These are phyloP conservation scores for Drosophila serrata DNA, from an alignment of 1,140 invertebrate genomes.

Conservation along the genomic window DNA sequence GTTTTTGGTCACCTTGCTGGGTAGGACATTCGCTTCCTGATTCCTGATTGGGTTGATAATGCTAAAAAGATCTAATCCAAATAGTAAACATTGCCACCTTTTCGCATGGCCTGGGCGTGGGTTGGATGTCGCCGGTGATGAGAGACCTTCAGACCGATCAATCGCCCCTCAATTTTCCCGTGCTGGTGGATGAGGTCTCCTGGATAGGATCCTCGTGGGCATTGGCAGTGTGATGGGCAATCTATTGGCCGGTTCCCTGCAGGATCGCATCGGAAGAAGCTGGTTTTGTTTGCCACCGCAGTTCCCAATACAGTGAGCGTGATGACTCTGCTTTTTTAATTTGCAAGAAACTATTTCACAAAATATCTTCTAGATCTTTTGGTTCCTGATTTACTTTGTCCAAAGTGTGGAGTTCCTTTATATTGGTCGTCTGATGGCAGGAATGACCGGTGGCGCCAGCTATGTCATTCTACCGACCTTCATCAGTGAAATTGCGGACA, in stretches of 20 bases:
- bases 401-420: conserved; percentile 73
- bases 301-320: conserved; percentile 59
- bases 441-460: conserved; percentile 72
- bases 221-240: conserved; percentile 77
- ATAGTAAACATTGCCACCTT: conserved; percentile 85
- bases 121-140: conserved; percentile 85
- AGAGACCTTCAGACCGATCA: conserved; percentile 74
- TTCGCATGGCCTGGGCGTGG: conserved; percentile 84
- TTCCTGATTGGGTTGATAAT: neutral
- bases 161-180: conserved; percentile 65
- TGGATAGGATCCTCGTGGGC: conserved; percentile 77
- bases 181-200: conserved; percentile 64
- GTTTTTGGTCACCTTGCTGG: conserved; percentile 61
- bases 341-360: neutral
- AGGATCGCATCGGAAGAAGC: conserved; percentile 71
- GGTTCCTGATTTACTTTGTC: conserved; percentile 62
- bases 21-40: conserved; percentile 17
- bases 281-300: conserved; percentile 47
- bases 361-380: conserved; percentile 47
- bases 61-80: neutral
- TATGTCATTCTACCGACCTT: conserved; percentile 71
- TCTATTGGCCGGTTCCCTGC: conserved; percentile 50
- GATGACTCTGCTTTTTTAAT: neutral
- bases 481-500: conserved; percentile 76
- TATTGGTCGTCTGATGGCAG: conserved; percentile 81